phyloP scores from a whole-genome alignment of 2,797 vertebrate species.

The Cossypha heuglini region DNA sequence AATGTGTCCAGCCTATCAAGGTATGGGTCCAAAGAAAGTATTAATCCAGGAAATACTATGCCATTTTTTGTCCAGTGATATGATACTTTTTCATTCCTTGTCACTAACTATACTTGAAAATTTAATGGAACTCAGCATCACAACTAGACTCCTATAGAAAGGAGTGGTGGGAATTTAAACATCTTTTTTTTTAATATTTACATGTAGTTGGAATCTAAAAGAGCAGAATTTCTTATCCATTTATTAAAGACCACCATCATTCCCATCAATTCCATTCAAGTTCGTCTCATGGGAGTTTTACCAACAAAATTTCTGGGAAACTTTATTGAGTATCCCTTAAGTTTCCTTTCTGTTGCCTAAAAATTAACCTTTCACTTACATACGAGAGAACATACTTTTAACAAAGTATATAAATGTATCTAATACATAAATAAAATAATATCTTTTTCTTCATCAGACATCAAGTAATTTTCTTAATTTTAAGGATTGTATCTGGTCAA shows the following conservation, averaged over 20 bases:
- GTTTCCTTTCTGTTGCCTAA: not conserved
- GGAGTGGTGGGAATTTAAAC: fast-evolving
- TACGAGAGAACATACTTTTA: not conserved
- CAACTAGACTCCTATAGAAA: not conserved
- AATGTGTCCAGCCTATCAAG: not conserved
- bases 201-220: not conserved
- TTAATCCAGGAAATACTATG: not conserved
- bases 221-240: not conserved
- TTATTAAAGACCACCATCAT: not conserved
- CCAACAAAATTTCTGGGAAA: not conserved
- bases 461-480: not conserved
- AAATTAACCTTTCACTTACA: not conserved
- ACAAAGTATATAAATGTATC: not conserved
- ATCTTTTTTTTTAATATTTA: not conserved
- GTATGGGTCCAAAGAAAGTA: not conserved
- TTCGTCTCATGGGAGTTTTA: not conserved
- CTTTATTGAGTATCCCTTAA: not conserved
- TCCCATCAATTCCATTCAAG: not conserved
- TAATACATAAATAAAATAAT: not conserved
- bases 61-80: not conserved
- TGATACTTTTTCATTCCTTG: not conserved
- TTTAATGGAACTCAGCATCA: not conserved
- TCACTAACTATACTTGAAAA: not conserved
- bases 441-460: not conserved
- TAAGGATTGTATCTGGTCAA: not conserved